Evolutionary conservation across 2,797 vertebrate species (phyloP).

Genomic region (Siniperca undulata): DNA sequence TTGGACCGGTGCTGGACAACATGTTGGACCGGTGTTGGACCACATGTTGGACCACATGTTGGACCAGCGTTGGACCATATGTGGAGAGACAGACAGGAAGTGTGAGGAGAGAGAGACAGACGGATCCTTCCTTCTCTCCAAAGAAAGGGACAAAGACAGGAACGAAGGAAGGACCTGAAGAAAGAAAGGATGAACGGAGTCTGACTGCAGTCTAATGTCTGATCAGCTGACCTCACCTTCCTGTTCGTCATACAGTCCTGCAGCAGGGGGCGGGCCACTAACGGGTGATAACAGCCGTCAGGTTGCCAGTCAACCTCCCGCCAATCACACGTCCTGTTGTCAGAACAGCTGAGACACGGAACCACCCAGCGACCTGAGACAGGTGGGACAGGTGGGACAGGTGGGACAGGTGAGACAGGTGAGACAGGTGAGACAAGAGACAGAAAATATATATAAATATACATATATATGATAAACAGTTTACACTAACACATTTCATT

Average conservation of each 20-base stretch:
- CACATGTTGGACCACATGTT: not conserved
- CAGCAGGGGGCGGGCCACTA: slow-evolving; percentile 85
- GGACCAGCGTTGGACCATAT: not conserved
- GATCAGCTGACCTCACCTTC: slow-evolving; percentile 85
- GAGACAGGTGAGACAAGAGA: not conserved
- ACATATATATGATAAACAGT: too few species aligned
- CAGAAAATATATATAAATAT: too few species aligned
- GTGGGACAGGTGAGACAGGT: not conserved
- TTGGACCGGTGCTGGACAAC: not conserved
- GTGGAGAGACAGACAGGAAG: not conserved
- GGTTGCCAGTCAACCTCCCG: slow-evolving; percentile 94
- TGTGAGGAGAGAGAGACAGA: not conserved
- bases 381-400: slow-evolving; percentile 10
- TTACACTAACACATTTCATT: too few species aligned
- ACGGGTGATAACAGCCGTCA: slow-evolving; percentile 86
- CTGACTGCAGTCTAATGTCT: too few species aligned
- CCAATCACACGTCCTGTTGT: slow-evolving; percentile 98
- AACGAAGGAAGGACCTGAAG: too few species aligned
- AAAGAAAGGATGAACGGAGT: too few species aligned
- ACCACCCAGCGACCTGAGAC: slow-evolving; percentile 93
- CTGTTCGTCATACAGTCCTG: slow-evolving; percentile 89
- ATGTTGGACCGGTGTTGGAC: not conserved
- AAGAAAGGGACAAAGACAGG: too few species aligned
- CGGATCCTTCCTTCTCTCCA: too few species aligned
- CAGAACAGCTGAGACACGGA: slow-evolving; percentile 95